Evolutionary conservation across 92 coral and sea anemone species (phyloP).

Genomic region (Bergia puertoricense): DNA sequence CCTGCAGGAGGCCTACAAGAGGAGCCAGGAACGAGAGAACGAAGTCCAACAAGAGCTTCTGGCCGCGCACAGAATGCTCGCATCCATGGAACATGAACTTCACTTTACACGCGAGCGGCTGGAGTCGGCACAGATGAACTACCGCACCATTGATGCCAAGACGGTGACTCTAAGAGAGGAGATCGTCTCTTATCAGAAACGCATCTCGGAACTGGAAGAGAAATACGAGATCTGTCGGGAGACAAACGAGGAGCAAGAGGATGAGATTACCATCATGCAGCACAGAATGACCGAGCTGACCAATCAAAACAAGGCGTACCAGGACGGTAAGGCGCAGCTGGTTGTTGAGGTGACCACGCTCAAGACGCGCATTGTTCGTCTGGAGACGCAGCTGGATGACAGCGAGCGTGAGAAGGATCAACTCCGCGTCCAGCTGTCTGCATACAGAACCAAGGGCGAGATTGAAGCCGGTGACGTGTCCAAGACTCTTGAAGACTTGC

Average conservation of each 20-base stretch:
- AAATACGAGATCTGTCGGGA: constrained; percentile 81
- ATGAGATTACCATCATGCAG: constrained; percentile 82
- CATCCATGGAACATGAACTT: constrained; percentile 80
- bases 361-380: constrained; percentile 62
- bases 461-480: constrained; percentile 58
- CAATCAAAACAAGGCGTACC: constrained; percentile 69
- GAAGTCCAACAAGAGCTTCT: constrained; percentile 89
- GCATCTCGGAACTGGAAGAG: constrained; percentile 94
- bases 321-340: constrained; percentile 72
- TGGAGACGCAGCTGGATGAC: constrained; percentile 80
- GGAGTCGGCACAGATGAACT: constrained; percentile 66
- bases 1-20: constrained; percentile 88
- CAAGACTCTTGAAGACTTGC: constrained; percentile 73
- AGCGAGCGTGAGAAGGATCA: constrained; percentile 73
- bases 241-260: constrained; percentile 81
- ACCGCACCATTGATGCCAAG: constrained; percentile 75
- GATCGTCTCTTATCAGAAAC: constrained; percentile 78
- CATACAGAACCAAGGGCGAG: constrained; percentile 62
- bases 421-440: constrained; percentile 65
- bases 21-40: constrained; percentile 96
- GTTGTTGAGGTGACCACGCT: constrained; percentile 73
- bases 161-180: constrained; percentile 75
- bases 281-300: constrained; percentile 83
- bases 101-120: constrained; percentile 65
- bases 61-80: constrained; percentile 82